A percentile compares a stretch with the other conserved stretches of the same genome.
Conservation (phyloP, 1,140 invertebrate genomes). For the Chlorops oryzae region DNA sequence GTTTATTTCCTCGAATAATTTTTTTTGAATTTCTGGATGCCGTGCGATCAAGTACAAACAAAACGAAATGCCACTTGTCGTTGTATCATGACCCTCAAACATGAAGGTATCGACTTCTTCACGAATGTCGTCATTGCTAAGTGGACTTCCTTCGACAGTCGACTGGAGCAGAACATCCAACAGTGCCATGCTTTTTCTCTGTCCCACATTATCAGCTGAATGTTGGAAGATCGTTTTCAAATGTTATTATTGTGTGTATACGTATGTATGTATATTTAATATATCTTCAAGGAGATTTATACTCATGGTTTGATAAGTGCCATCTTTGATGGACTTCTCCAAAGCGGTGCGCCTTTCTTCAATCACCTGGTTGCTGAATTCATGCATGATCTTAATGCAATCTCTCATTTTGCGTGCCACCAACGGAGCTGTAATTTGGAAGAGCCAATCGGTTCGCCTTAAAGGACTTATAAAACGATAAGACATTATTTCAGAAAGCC, state of each 20-base stretch:
- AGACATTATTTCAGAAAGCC: slow-evolving; percentile 27
- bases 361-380: slow-evolving; percentile 29
- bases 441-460: slow-evolving; percentile 8
- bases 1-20: slow-evolving; percentile 54
- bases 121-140: slow-evolving; percentile 58
- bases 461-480: slow-evolving; percentile 26
- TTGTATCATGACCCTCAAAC: slow-evolving; percentile 66
- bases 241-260: too few relatives aligned
- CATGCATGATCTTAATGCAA: slow-evolving; percentile 25
- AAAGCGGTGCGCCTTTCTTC: slow-evolving; percentile 11
- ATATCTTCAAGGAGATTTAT: background rate
- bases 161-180: slow-evolving; percentile 62
- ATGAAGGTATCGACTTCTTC: slow-evolving; percentile 74
- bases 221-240: slow-evolving; percentile 7
- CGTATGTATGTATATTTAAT: background rate
- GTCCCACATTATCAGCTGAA: slow-evolving; percentile 23
- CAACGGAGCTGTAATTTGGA: background rate
- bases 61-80: slow-evolving; percentile 52
- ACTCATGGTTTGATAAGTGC: slow-evolving; percentile 12
- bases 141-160: slow-evolving; percentile 45
- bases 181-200: slow-evolving; percentile 49
- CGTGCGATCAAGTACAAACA: slow-evolving; percentile 50
- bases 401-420: background rate
- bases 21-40: slow-evolving; percentile 54
- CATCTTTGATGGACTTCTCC: slow-evolving; percentile 14